Evolutionary conservation across 2,113 vertebrate genomes (phyloP), one percentile per base, ranked within the genome.

Genomic region (Pampusana beccarii): DNA sequence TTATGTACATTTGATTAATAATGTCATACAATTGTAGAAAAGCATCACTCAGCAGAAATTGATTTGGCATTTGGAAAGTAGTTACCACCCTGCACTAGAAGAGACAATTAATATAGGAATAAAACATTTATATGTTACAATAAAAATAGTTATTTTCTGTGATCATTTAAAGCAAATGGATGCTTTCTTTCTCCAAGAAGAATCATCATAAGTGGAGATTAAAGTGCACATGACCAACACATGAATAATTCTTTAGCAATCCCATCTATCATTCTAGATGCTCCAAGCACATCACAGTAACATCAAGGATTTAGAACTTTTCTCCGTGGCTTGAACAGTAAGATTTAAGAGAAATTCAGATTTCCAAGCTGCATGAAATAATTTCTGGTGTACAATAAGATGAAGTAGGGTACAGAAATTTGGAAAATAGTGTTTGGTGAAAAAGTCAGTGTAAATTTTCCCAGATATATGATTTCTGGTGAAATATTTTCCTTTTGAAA

Each of bases 141-240:
- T 80, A 95, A 97, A 96, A 97, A 90, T 93, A 94, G 69, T 94
- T 83, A 90, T 95, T 97, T 97, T 93, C 86, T 82, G 91, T 89
- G 90, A 95, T 95, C 71, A 90, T 81, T 97, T 91, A 97, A 97
- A 97, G 48, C 60, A 97, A 95, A 90, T 65, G 62, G 89, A 97
- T 88, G 80, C 60, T 95, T 95, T 93, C 94, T 95, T 93, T 91
- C 92, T 96, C 92, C 93, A 93, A 73, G 78, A 83, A 91, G 72
- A 88, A 71, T 79, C 72, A 86, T 89, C 56, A 1, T 66, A 94
- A 88, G 81, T 96, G 97, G 96, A 98, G 96, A 97, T 93, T 98
- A 98, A 98, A 98, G 98, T 98, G 98, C 98, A 98, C 94, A 93
- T 93, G 95, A 97, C 93, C 94, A 95, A 95, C 9, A 42, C 69